Evolutionary conservation across 2,888 invertebrate genomes (phyloP), one percentile per base, ranked within the genome.

Genomic region (Lydus trimaculatus): DNA sequence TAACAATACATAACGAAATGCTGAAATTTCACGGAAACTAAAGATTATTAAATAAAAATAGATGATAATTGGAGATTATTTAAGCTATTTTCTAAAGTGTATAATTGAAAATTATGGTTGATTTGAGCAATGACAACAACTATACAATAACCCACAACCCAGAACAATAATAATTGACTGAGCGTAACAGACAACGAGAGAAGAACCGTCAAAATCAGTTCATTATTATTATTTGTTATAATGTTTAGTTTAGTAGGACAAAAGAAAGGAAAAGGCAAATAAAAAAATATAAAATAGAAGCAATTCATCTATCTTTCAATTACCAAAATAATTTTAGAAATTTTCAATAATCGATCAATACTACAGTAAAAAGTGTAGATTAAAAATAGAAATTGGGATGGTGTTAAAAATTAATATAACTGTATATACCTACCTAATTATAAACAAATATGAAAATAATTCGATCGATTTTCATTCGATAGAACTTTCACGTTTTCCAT

Each of bases 261-360:
- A 66, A 66, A 63, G 69, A 69, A 69, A 69, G 69, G 69, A 69
- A 69, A 69, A 69, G 65, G 69, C 61, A 64, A 63, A 62, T 31
- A 58, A 52, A 39, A 61, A 52, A 59, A 31, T n/a, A n/a, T n/a
- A 39, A 39, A 56, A 8, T 6, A 33, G 11, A 33, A 7, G 7
- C 4, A 28, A 28, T 4, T 43, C 0, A n/a, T 17, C n/a, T 43
- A 17, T 43, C 17, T 17, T 43, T 17, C 43, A 43, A n/a, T 17
- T 17, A 43, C 5, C 5, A 17, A 17, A 33, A 6, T 43, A 36
- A 13, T n/a, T 43, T 17, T 33, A 33, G 33, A 33, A 33, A 33
- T 17, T 43, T 43, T 43, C 7, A 43, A n/a, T n/a, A 17, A 17
- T 2, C n/a, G 1, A 43, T n/a, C 17, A 17, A 17, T 43, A 17